These are phyloP conservation scores for Diloba caeruleocephala DNA, from an alignment of 2,888 invertebrate genomes.

Conservation along the genomic window DNA sequence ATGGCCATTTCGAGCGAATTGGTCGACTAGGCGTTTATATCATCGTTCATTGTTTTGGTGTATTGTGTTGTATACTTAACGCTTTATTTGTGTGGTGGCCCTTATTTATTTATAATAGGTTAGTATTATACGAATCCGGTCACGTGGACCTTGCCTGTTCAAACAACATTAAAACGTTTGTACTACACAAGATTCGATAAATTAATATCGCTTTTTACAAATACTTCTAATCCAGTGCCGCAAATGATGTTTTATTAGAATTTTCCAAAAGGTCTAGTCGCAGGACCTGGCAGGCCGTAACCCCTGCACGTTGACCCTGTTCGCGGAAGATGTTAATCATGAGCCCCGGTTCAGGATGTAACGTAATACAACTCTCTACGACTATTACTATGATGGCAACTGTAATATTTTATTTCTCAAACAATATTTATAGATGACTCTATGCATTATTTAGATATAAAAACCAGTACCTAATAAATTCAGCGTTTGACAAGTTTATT, in stretches of 20 bases:
- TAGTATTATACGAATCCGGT: too few relatives aligned
- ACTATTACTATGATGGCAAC: constrained; percentile 66
- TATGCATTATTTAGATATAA: constrained; percentile 33
- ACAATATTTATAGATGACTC: constrained; percentile 23
- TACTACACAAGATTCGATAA: constrained; percentile 33
- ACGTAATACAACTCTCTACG: constrained; percentile 55
- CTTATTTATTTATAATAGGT: constrained; percentile 14
- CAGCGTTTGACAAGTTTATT: constrained; percentile 31
- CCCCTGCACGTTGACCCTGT: constrained; percentile 81
- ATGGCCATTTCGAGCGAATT: constrained; percentile 68
- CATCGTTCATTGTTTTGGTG: constrained; percentile 43
- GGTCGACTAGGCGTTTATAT: constrained; percentile 61
- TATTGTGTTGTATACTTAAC: constrained; percentile 12
- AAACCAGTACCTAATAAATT: constrained; percentile 30
- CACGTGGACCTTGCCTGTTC: not conserved
- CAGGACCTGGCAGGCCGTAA: constrained; percentile 71
- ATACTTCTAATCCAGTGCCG: constrained; percentile 27
- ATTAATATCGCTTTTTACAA: constrained; percentile 31
- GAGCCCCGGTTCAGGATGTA: constrained; percentile 62
- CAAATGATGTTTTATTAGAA: constrained; percentile 53
- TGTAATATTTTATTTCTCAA: constrained; percentile 41
- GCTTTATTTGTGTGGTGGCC: constrained; percentile 19
- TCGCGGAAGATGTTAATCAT: constrained; percentile 86
- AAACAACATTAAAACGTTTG: constrained; percentile 14
- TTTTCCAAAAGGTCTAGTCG: constrained; percentile 57